Evolutionary conservation across 2,797 vertebrate genomes (phyloP).

Genomic region (Anolis apletophallus): DNA sequence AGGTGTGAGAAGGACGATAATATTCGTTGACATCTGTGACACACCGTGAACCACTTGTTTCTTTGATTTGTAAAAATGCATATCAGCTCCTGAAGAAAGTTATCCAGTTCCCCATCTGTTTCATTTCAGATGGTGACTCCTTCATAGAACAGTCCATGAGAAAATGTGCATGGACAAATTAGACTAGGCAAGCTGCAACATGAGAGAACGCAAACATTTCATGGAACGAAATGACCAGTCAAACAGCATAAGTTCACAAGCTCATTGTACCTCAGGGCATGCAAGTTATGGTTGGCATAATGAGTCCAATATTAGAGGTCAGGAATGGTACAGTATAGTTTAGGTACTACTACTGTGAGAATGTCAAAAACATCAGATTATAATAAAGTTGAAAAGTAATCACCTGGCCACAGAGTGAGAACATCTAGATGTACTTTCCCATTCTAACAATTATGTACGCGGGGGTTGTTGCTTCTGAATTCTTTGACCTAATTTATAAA

Average conservation of each 20-base stretch:
- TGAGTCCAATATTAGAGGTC: background rate
- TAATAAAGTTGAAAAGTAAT: constrained; percentile 26
- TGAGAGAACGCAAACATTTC: background rate
- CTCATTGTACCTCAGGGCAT: background rate
- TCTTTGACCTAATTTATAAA: background rate
- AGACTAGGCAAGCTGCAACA: background rate
- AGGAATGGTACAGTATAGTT: background rate
- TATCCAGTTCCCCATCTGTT: background rate
- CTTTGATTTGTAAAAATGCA: constrained; percentile 22
- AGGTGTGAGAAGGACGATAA: background rate
- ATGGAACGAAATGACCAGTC: background rate
- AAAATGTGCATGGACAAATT: constrained; percentile 12
- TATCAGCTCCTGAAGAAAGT: background rate
- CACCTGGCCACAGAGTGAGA: background rate
- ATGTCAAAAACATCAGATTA: constrained; percentile 19
- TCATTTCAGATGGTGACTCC: background rate
- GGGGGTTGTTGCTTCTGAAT: too few species aligned
- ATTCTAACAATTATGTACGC: background rate
- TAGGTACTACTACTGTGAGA: constrained; percentile 4
- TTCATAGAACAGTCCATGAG: background rate
- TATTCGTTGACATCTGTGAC: background rate
- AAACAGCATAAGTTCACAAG: constrained; percentile 28
- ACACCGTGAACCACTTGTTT: background rate
- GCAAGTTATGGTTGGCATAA: background rate
- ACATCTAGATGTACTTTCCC: background rate